A percentile compares a stretch with the other conserved stretches of the same genome.
phyloP scores from a whole-genome alignment of 2,113 vertebrate species.

The Tympanuchus pallidicinctus region DNA sequence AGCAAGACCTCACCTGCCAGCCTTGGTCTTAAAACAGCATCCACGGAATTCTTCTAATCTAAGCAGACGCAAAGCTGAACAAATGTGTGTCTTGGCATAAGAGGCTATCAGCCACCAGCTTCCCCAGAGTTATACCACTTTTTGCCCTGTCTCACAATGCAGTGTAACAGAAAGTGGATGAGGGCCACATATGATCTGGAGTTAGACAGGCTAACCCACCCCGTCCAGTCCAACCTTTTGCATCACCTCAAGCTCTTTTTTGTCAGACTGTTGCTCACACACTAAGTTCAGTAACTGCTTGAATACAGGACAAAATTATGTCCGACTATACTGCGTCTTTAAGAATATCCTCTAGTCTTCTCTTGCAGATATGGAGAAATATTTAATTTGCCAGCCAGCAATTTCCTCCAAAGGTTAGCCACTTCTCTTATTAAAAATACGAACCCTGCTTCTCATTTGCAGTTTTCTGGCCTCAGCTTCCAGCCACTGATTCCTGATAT shows the following conservation, averaged over 20 bases:
- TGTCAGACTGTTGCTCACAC: background rate
- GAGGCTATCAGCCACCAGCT: background rate
- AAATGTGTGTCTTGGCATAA: background rate
- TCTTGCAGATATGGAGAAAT: background rate
- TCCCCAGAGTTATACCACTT: background rate
- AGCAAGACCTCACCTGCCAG: background rate
- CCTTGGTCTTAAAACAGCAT: background rate
- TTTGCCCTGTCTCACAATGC: background rate
- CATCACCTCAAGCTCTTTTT: background rate
- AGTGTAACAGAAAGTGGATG: background rate
- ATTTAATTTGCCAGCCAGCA: background rate
- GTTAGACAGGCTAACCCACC: background rate
- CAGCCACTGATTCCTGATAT: background rate
- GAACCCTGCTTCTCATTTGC: slow-evolving; percentile 18
- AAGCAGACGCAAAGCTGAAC: background rate
- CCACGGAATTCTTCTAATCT: background rate
- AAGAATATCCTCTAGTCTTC: background rate
- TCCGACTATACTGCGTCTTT: background rate
- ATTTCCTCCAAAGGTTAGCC: background rate
- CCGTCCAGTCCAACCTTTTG: background rate
- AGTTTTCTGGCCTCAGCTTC: background rate
- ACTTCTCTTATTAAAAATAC: slow-evolving; percentile 28
- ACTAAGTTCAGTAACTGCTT: background rate
- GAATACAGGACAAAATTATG: background rate
- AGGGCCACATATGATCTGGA: background rate